Percentiles rank a stretch among this genome's conserved stretches.
Conservation (phyloP, 2,113 vertebrate species). For the Eleginops maclovinus region DNA sequence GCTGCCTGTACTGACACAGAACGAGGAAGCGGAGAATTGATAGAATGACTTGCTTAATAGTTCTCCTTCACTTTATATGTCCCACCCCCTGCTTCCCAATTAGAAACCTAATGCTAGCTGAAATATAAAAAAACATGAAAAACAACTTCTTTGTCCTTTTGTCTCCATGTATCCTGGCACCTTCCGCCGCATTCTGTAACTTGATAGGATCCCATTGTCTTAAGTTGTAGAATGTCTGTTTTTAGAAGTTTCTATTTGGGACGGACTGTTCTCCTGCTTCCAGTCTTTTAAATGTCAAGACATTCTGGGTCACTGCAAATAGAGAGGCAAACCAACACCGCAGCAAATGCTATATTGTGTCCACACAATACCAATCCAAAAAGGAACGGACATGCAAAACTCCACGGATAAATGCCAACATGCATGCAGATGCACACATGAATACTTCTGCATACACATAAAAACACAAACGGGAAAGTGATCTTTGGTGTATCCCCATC, state of each 20-base stretch:
- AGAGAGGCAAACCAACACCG: not conserved
- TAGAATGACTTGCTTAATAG: too few species aligned
- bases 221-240: conserved; percentile 33
- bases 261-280: conserved; percentile 39
- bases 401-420: not conserved
- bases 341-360: not conserved
- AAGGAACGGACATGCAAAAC: not conserved
- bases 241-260: conserved; percentile 56
- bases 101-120: not conserved
- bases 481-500: conserved; percentile 11
- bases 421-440: not conserved
- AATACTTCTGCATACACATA: conserved; percentile 1
- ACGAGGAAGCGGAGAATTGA: too few species aligned
- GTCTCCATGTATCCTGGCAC: not conserved
- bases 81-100: not conserved
- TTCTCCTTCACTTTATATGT: too few species aligned
- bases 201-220: conserved; percentile 33
- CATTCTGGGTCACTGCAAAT: conserved; percentile 44
- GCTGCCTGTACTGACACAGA: too few species aligned
- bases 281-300: conserved; percentile 43
- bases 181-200: conserved; percentile 12
- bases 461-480: not conserved
- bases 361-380: not conserved
- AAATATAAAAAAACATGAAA: not conserved
- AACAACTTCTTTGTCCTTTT: not conserved